Base-by-base conservation (phyloP, 2,888 invertebrate genomes). In the Opisthograptis luteolata region DNA sequence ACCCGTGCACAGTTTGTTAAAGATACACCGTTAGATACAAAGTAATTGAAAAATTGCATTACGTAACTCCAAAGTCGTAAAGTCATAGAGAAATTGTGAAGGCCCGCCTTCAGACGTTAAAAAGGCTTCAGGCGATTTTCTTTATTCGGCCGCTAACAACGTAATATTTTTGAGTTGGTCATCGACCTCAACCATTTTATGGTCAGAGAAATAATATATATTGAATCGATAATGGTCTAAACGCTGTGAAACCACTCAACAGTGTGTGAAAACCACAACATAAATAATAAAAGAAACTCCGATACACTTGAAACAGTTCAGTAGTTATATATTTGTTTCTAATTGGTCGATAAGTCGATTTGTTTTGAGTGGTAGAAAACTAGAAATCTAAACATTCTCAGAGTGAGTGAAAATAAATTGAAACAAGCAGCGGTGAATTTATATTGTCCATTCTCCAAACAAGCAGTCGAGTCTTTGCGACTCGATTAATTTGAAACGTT, bases 111-210 rank as follows among this genome's bases (percentile, higher is more conserved):
- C 75, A 77, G 75, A 73, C 71, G 75, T 73, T 78, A 72, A 74
- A 77, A n/a, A 82, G 70, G 71, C 83, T 83, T 66, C 69, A 75
- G 84, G 87, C 86, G 75, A 63, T 84, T 81, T 82, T 83, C 81
- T 82, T 79, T 75, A 81, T 84, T 81, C 79, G 78, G 70, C 66
- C 65, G 64, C 69, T 64, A 68, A 69, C 66, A 71, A 76, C 73
- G 71, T 72, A 72, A 75, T 76, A 70, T 76, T 73, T 66, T 73
- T 70, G 69, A 69, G 68, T 60, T 75, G 82, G 81, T 81, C 81
- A 64, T 73, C 68, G 82, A 84, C 76, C 84, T 74, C 69, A 67
- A 64, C 66, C 67, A 73, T 83, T 86, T 84, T 84, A 84, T 82
- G 79, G 74, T 73, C 70, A 69, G 75, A 71, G 79, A 74, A 79